Evolutionary conservation across 2,888 invertebrate species (phyloP).

Genomic region (Machimus atricapillus): DNA sequence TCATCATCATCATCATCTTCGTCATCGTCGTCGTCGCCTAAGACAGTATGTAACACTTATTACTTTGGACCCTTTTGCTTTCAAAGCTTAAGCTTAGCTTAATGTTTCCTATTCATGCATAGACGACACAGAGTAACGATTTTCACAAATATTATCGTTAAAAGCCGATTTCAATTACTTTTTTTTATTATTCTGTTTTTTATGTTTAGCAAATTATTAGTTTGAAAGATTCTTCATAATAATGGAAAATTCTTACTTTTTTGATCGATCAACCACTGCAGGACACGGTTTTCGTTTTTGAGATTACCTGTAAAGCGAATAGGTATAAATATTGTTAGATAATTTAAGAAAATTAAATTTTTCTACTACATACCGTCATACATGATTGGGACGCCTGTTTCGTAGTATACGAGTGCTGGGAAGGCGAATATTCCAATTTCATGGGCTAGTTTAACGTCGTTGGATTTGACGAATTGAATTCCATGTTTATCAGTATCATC

Average conservation of each 20-base stretch:
- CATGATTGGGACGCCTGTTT: constrained; percentile 92
- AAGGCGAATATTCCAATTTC: constrained; percentile 92
- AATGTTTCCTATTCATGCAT: constrained; percentile 45
- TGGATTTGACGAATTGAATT: constrained; percentile 92
- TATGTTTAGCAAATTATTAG: constrained; percentile 25
- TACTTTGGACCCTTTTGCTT: constrained; percentile 53
- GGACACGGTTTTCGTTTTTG: constrained; percentile 92
- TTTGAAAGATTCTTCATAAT: constrained; percentile 39
- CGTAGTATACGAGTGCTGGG: constrained; percentile 91
- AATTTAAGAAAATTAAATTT: not conserved
- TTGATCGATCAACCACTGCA: constrained; percentile 94
- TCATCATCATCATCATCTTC: constrained; percentile 57
- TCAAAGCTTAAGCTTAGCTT: constrained; percentile 47
- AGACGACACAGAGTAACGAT: constrained; percentile 42
- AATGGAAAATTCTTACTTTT: constrained; percentile 87
- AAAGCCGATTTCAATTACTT: constrained; percentile 22
- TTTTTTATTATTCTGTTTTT: not conserved
- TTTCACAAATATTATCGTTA: constrained; percentile 10
- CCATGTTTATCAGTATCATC: constrained; percentile 92
- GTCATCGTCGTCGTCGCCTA: constrained; percentile 61
- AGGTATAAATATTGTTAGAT: constrained; percentile 41
- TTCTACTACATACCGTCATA: constrained; percentile 80
- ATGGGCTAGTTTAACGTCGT: constrained; percentile 86
- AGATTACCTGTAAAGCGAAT: constrained; percentile 75
- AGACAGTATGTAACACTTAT: constrained; percentile 55